phyloP scores from a whole-genome alignment of 1,140 invertebrate species.

The Drosophila athabasca region DNA sequence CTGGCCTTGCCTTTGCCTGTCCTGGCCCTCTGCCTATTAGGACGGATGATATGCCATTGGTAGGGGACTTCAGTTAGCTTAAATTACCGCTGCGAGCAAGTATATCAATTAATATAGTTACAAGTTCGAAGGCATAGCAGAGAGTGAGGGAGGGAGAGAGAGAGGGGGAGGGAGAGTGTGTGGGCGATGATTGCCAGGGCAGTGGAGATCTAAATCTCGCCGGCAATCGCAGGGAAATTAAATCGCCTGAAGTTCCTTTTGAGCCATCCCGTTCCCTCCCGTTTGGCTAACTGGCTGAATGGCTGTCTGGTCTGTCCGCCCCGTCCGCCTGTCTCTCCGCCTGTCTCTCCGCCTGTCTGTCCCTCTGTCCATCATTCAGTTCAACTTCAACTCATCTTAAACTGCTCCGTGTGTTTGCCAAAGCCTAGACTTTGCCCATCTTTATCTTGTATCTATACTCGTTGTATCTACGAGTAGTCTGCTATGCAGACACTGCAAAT shows the following conservation, averaged over 20 bases:
- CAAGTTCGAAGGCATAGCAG: constrained; percentile 34
- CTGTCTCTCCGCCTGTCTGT: not conserved
- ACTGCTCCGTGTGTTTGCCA: constrained; percentile 50
- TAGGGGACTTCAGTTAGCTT: constrained; percentile 72
- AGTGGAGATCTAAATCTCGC: constrained; percentile 8
- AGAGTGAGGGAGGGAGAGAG: constrained; percentile 3
- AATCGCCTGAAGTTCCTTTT: constrained; percentile 64
- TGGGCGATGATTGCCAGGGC: constrained; percentile 1
- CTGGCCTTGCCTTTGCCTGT: not conserved
- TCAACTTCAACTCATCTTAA: constrained; percentile 41
- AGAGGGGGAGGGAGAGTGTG: not conserved
- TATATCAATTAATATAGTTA: constrained; percentile 83
- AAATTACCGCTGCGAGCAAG: constrained; percentile 78
- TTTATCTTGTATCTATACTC: constrained; percentile 10
- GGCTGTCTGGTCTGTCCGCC: constrained; percentile 14
- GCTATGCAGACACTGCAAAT: constrained; percentile 75
- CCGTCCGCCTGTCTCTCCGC: constrained; percentile 14
- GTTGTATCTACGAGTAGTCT: constrained; percentile 10
- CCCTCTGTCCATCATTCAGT: constrained; percentile 17
- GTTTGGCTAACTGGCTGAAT: not conserved
- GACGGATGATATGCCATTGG: constrained; percentile 61
- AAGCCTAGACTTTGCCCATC: constrained; percentile 40
- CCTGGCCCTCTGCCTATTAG: not conserved
- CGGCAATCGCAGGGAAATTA: constrained; percentile 55
- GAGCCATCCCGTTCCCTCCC: constrained; percentile 14